Conservation (phyloP, 2,113 vertebrate genomes). For the Etheostoma cragini region DNA sequence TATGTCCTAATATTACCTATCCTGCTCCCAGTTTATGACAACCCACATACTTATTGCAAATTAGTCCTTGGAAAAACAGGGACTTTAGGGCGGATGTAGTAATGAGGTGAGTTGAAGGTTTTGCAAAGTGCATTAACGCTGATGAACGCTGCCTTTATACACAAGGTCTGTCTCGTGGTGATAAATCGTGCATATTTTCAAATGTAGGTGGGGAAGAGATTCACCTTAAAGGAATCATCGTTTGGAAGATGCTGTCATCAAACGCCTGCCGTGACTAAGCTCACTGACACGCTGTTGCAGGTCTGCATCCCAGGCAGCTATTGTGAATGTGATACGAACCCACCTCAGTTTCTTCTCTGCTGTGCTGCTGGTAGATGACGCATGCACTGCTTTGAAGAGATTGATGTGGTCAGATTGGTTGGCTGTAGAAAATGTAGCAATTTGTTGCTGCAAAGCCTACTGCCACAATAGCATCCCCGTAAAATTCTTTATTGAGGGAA, state of each 20-base stretch:
- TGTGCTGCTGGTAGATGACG: constrained; percentile 4
- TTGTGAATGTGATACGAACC: constrained; percentile 31
- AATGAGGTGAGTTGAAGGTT: constrained; percentile 14
- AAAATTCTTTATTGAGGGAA: constrained; percentile 1
- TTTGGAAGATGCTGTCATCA: constrained; percentile 42
- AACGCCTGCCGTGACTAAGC: constrained; percentile 17
- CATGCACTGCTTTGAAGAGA: constrained; percentile 30
- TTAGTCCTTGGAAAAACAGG: neutral
- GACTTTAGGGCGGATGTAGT: neutral
- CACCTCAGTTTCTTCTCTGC: constrained; percentile 10
- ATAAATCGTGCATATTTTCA: constrained; percentile 39
- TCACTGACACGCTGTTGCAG: constrained; percentile 32
- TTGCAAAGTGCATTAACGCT: constrained; percentile 24
- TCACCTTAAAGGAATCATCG: constrained; percentile 39
- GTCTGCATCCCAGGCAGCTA: constrained; percentile 32
- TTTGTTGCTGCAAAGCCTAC: constrained; percentile 30
- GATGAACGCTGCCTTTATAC: constrained; percentile 31
- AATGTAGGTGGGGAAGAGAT: constrained; percentile 30
- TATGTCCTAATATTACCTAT: neutral
- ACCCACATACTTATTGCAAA: neutral
- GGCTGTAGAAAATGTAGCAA: constrained; percentile 15
- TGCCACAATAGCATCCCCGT: constrained; percentile 13
- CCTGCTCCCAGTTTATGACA: neutral
- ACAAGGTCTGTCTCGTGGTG: constrained; percentile 6
- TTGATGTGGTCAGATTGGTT: constrained; percentile 29